Conservation (phyloP, 2,888 invertebrate genomes). For the Eilema griseolum region DNA sequence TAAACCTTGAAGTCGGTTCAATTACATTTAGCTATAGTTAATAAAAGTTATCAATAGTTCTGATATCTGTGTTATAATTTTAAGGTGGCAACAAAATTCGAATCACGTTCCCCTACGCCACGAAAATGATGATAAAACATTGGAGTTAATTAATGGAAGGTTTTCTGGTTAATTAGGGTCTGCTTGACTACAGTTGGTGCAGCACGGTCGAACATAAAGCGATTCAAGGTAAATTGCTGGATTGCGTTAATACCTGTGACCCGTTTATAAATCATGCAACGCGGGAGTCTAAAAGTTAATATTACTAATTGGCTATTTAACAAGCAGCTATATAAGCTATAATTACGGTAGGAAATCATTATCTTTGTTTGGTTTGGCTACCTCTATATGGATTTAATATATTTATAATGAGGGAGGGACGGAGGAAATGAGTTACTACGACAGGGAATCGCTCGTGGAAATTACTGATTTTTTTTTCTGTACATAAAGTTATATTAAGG, state of each 20-base stretch:
- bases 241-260: constrained; percentile 21
- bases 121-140: background rate
- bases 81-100: constrained; percentile 3
- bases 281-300: constrained; percentile 13
- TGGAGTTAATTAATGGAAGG: constrained; percentile 3
- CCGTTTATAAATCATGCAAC: constrained; percentile 24
- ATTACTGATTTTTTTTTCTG: background rate
- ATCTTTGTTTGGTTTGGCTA: constrained; percentile 12
- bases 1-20: background rate
- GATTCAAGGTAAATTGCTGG: constrained; percentile 18
- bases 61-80: constrained; percentile 10
- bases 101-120: background rate
- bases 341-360: constrained; percentile 12
- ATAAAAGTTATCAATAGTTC: background rate
- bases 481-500: too few relatives aligned
- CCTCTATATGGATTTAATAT: background rate
- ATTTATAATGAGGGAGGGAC: constrained; percentile 13
- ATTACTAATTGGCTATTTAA: constrained; percentile 21
- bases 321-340: constrained; percentile 10
- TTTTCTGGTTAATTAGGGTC: constrained; percentile 18
- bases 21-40: background rate
- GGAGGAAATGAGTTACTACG: constrained; percentile 12
- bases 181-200: constrained; percentile 8
- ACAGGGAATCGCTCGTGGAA: background rate
- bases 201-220: constrained; percentile 5